A percentile compares a stretch with the other conserved stretches of the same genome.
These are phyloP conservation scores for Lepidocyrtinus sp. DNA, from an alignment of 2,888 invertebrate genomes.

Conservation along the genomic window DNA sequence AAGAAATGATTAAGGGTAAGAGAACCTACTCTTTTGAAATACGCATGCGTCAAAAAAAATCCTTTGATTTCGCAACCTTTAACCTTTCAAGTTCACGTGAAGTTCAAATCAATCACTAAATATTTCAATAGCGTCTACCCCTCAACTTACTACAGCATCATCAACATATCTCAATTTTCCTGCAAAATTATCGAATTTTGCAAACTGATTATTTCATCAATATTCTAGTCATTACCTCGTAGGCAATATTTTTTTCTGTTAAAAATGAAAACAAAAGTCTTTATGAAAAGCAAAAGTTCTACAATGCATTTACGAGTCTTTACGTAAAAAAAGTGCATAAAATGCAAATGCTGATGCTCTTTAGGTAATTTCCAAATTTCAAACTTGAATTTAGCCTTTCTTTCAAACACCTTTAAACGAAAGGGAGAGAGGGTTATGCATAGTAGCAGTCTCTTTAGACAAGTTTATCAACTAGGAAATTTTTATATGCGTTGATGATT, in stretches of 20 bases:
- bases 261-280: background rate
- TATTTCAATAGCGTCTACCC: too few relatives aligned
- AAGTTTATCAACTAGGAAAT: background rate
- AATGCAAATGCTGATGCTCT: background rate
- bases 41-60: too few relatives aligned
- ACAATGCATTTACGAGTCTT: too few relatives aligned
- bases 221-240: background rate
- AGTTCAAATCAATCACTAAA: background rate
- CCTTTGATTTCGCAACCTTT: background rate
- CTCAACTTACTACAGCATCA: background rate
- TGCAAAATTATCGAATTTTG: background rate
- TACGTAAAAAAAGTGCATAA: background rate
- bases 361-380: background rate
- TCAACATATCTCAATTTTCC: background rate
- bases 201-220: background rate
- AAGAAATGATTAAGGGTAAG: conserved; percentile 53
- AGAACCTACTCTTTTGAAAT: too few relatives aligned
- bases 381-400: background rate
- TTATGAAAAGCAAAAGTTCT: background rate
- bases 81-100: background rate
- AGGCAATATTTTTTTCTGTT: background rate
- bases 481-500: background rate
- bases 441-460: background rate
- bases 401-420: background rate
- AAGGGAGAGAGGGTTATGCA: background rate